Evolutionary conservation across 2,888 invertebrate species (phyloP).

Genomic region (Disparrhopalites patrizii): DNA sequence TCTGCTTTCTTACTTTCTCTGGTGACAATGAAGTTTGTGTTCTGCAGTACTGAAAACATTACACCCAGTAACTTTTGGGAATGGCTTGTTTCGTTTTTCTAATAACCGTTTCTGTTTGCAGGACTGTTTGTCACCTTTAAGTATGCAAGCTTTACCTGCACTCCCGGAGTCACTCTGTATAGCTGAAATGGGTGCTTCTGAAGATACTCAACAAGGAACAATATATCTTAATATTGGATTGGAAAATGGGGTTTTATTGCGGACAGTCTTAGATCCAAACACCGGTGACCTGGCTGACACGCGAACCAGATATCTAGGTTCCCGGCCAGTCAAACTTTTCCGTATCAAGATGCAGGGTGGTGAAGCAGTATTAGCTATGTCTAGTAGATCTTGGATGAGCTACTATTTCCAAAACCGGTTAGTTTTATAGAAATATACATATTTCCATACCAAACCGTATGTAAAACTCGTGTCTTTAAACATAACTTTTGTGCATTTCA

Average conservation of each 20-base stretch:
- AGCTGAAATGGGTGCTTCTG: slow-evolving; percentile 80
- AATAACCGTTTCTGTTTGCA: slow-evolving; percentile 50
- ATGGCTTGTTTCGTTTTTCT: neutral
- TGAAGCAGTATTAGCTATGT: slow-evolving; percentile 96
- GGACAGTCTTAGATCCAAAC: slow-evolving; percentile 91
- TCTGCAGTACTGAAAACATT: slow-evolving; percentile 29
- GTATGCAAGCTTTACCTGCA: slow-evolving; percentile 94
- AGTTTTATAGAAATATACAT: too few species aligned
- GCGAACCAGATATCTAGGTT: slow-evolving; percentile 92
- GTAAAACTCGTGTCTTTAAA: neutral
- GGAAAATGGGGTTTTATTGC: slow-evolving; percentile 88
- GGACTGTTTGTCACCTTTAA: slow-evolving; percentile 91
- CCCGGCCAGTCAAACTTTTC: slow-evolving; percentile 92
- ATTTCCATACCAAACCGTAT: too few species aligned
- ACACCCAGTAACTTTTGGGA: too few species aligned
- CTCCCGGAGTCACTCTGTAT: slow-evolving; percentile 95
- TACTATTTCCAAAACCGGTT: slow-evolving; percentile 93
- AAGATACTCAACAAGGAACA: slow-evolving; percentile 59
- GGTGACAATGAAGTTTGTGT: slow-evolving; percentile 30
- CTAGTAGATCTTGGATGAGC: slow-evolving; percentile 95
- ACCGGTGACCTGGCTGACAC: slow-evolving; percentile 97
- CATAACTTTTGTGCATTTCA: too few species aligned
- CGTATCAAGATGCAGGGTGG: slow-evolving; percentile 92
- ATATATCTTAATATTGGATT: slow-evolving; percentile 95
- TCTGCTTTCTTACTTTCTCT: slow-evolving; percentile 12